Conservation (phyloP, 2,888 invertebrate genomes). For the Adela reaumurella region DNA sequence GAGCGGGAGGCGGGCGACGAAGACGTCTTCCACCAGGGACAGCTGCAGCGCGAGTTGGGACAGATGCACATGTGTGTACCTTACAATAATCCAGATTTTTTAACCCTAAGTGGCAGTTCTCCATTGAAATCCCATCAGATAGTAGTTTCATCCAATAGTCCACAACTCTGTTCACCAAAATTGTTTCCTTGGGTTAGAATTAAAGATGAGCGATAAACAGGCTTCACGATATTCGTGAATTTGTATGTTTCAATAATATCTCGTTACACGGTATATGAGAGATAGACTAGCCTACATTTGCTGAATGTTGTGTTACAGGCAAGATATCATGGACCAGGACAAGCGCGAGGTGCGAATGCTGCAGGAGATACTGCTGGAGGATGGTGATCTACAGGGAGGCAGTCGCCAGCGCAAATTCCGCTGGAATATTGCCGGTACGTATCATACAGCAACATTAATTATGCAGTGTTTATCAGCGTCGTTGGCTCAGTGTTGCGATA, state of each 20-base stretch:
- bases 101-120: too few species aligned
- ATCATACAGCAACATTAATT: too few species aligned
- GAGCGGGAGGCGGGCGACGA: constrained; percentile 83
- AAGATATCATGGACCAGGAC: constrained; percentile 83
- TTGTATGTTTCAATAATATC: neutral
- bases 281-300: neutral
- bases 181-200: neutral
- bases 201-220: neutral
- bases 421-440: constrained; percentile 75
- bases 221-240: neutral
- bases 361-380: constrained; percentile 84
- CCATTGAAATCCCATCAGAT: too few species aligned
- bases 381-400: constrained; percentile 80
- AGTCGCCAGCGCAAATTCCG: constrained; percentile 77
- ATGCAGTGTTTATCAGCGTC: neutral
- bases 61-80: constrained; percentile 76
- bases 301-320: constrained; percentile 49
- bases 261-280: neutral
- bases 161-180: too few species aligned
- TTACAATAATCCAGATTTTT: too few species aligned
- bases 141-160: too few species aligned
- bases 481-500: too few species aligned
- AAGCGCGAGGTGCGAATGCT: constrained; percentile 77
- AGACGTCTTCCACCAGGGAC: constrained; percentile 77
- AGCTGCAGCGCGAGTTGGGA: constrained; percentile 73